Evolutionary conservation across 2,797 vertebrate species (phyloP).

Genomic region (Momotus momota): DNA sequence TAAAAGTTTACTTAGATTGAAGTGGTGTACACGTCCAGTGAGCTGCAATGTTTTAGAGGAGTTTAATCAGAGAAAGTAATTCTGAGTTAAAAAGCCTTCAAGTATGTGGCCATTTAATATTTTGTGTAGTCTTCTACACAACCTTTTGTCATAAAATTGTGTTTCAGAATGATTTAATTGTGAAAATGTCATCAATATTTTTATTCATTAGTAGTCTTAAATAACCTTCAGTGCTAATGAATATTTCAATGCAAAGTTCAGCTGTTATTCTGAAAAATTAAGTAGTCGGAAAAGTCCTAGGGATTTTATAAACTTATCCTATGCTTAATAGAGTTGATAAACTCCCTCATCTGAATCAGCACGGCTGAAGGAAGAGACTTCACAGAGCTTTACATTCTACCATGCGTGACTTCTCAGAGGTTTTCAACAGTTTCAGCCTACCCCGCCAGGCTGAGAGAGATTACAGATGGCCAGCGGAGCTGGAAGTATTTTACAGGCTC

Average conservation of each 20-base stretch:
- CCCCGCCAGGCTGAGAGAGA: background rate
- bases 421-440: constrained; percentile 1
- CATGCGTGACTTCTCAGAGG: background rate
- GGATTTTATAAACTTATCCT: background rate
- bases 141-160: background rate
- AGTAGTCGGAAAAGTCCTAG: background rate
- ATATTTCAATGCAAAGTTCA: background rate
- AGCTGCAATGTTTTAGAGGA: background rate
- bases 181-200: background rate
- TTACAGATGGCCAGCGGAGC: background rate
- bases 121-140: background rate
- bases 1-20: background rate
- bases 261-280: background rate
- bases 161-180: background rate
- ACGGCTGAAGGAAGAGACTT: background rate
- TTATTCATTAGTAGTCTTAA: background rate
- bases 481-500: constrained; percentile 15
- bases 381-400: background rate
- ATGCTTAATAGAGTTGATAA: background rate
- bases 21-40: rapidly evolving
- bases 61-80: background rate
- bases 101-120: background rate
- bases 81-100: background rate
- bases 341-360: background rate
- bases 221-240: background rate